Evolutionary conservation across 2,113 vertebrate genomes (phyloP), one percentile per base, ranked within the genome.

Genomic region (Campylomormyrus numenius): DNA sequence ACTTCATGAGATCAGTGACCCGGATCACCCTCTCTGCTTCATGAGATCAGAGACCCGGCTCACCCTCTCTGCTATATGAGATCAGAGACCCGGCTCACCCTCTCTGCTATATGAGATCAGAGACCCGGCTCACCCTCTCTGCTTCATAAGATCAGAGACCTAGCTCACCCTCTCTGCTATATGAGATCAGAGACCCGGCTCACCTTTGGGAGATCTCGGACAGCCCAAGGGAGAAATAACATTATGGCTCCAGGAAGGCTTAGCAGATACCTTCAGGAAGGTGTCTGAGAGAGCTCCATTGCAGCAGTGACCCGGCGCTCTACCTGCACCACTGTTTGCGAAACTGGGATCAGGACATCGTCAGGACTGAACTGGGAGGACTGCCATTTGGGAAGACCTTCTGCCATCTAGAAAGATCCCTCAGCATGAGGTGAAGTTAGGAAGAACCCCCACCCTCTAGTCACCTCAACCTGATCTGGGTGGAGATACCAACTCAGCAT

Each of bases 381-480:
- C 27, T 15, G 3, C 45, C 19, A 62, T n/a, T 0, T 42, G 39
- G 39, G 39, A 42, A 42, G 46, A 11, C 10, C 45, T 24, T 31
- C 35, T 58, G 45, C 45, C 39, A 87, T 92, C 89, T 91, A 89
- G 91, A 92, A 89, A 74, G 58, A 45, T 35, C n/a, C 48, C 62
- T 49, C 45, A 45, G 5, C 45, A 6, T 45, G 5, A 6, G 45
- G 45, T 45, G 45, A 45, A 6, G 45, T 45, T 45, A 6, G 6
- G 45, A 45, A 45, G 45, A 45, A 45, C 45, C 5, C 39, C 45
- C 39, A 45, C 45, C 45, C 45, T 45, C 45, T 6, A 45, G 45
- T 6, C 45, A 45, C 45, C 45, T 45, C 5, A 6, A 45, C 42
- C 13, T 46, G 66, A n/a, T 49, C 11, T 10, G 49, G 27, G 24